phyloP scores from a whole-genome alignment of 1,140 invertebrate genomes.

The Listronotus oregonensis region DNA sequence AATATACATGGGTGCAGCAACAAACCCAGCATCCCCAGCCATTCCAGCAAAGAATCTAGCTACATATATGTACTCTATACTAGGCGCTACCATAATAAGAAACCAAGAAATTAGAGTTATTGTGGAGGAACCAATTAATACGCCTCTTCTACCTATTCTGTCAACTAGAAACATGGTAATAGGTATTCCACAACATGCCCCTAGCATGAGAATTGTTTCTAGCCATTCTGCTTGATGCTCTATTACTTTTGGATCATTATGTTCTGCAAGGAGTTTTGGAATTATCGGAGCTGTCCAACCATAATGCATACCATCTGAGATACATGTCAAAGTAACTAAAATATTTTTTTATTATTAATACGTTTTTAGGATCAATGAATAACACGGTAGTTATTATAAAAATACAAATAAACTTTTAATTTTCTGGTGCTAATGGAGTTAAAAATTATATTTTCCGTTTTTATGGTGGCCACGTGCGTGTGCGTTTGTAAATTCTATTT shows the following conservation, averaged over 20 bases:
- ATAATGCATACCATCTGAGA: conserved; percentile 46
- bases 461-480: no score
- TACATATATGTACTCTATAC: conserved; percentile 58
- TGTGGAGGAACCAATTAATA: conserved; percentile 60
- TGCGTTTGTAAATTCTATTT: no score
- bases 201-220: conserved; percentile 65
- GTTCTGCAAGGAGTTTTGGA: conserved; percentile 55
- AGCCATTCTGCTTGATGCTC: conserved; percentile 60
- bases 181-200: conserved; percentile 64
- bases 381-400: no score
- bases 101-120: conserved; percentile 69
- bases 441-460: no score
- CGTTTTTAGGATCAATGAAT: no score
- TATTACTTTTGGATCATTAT: conserved; percentile 47
- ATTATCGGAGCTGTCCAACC: conserved; percentile 52
- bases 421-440: no score
- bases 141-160: conserved; percentile 65
- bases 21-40: conserved; percentile 46
- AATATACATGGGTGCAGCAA: conserved; percentile 50
- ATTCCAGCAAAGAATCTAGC: conserved; percentile 56
- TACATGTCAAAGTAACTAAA: conserved; percentile 36
- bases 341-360: no score
- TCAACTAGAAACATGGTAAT: conserved; percentile 63
- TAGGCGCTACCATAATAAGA: conserved; percentile 59
- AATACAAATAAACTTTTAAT: no score